Conservation (phyloP, 2,797 vertebrate genomes). For the Glossophaga mutica region DNA sequence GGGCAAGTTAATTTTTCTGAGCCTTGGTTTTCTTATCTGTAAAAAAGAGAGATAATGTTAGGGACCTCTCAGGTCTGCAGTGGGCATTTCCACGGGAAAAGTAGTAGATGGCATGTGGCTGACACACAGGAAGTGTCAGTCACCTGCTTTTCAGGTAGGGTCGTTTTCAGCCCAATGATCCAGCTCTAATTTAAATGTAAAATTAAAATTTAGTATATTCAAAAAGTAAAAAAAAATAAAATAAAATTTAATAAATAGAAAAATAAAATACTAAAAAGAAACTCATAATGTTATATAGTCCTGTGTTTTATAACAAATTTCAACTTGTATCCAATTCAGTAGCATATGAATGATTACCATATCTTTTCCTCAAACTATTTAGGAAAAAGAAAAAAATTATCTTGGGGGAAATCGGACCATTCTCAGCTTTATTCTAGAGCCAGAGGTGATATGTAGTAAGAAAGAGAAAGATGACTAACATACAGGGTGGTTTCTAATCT, state of each 20-base stretch:
- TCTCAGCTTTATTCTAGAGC: background rate
- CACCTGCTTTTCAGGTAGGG: background rate
- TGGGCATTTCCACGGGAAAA: background rate
- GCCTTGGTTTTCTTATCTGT: background rate
- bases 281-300: background rate
- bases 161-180: background rate
- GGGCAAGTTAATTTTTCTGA: background rate
- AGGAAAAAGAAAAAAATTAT: background rate
- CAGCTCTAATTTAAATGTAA: background rate
- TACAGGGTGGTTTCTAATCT: background rate
- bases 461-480: background rate
- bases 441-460: background rate
- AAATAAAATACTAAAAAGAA: background rate
- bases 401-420: background rate
- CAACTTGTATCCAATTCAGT: background rate
- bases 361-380: background rate
- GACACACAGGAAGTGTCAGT: background rate
- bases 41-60: background rate
- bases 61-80: background rate
- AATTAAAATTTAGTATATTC: background rate
- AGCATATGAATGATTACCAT: background rate
- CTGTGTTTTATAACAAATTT: background rate
- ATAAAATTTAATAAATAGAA: slow-evolving; percentile 2
- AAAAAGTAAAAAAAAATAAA: too few relatives aligned
- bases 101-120: background rate